A percentile compares a stretch with the other conserved stretches of the same genome.
phyloP scores from a whole-genome alignment of 2,888 invertebrate species.

The Rhynchonema sp. region DNA sequence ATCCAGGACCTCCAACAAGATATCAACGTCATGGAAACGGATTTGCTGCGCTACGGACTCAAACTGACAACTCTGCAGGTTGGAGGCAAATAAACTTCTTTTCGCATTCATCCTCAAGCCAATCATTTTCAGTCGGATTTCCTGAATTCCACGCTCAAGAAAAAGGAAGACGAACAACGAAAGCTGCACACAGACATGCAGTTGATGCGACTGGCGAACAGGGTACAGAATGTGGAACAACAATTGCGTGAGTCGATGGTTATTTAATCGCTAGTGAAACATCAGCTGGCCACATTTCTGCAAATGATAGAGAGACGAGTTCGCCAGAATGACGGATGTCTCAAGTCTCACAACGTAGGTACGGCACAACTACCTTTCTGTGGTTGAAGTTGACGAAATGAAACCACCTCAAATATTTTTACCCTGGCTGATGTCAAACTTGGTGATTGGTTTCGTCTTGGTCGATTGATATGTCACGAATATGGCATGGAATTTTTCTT shows the following conservation, averaged over 20 bases:
- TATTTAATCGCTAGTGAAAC: not conserved
- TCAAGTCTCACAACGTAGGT: too few species aligned
- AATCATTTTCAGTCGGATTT: slow-evolving; percentile 3
- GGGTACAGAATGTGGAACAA: not conserved
- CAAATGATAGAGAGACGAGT: too few species aligned
- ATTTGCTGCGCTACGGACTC: slow-evolving; percentile 2
- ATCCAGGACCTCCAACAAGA: not conserved
- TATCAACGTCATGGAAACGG: not conserved
- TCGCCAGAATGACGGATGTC: too few species aligned
- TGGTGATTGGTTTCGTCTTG: too few species aligned
- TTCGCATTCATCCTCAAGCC: not conserved
- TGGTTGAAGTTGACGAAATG: too few species aligned
- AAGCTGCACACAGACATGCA: not conserved
- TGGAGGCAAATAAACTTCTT: not conserved
- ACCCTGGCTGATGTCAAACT: too few species aligned
- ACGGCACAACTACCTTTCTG: too few species aligned
- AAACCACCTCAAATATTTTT: too few species aligned
- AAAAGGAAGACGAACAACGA: not conserved
- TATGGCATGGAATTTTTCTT: too few species aligned
- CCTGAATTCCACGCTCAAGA: slow-evolving; percentile 5
- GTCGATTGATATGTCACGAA: too few species aligned
- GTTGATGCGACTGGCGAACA: not conserved
- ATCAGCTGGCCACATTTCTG: not conserved
- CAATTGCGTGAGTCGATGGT: not conserved
- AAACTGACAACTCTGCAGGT: slow-evolving; percentile 2